Evolutionary conservation across 2,888 invertebrate species (phyloP).

Genomic region (Ctena decussata): DNA sequence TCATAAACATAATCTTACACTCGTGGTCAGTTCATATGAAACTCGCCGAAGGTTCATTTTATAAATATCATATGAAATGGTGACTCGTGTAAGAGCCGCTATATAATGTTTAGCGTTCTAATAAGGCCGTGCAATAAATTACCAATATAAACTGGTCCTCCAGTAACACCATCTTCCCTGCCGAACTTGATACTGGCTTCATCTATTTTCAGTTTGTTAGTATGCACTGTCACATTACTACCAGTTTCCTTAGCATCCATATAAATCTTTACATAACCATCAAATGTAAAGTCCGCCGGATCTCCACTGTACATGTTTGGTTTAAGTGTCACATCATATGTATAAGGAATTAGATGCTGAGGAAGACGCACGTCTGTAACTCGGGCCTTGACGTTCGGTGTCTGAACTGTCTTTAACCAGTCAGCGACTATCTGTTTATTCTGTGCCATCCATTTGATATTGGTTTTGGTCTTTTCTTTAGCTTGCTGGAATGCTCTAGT

Average conservation of each 20-base stretch:
- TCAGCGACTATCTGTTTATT: slow-evolving; percentile 92
- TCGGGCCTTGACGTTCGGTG: background rate
- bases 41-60: too few species aligned
- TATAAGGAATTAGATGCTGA: slow-evolving; percentile 66
- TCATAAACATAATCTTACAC: too few species aligned
- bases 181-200: slow-evolving; percentile 52
- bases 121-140: too few species aligned
- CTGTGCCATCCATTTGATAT: slow-evolving; percentile 93
- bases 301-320: slow-evolving; percentile 78
- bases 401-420: slow-evolving; percentile 89
- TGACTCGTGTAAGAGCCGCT: too few species aligned
- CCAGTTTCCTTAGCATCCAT: slow-evolving; percentile 63
- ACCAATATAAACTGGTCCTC: slow-evolving; percentile 51
- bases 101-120: too few species aligned
- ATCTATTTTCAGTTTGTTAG: slow-evolving; percentile 69
- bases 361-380: slow-evolving; percentile 68
- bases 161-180: slow-evolving; percentile 18
- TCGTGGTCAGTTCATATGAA: too few species aligned
- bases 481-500: slow-evolving; percentile 92
- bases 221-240: slow-evolving; percentile 75
- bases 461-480: slow-evolving; percentile 92
- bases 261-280: slow-evolving; percentile 72
- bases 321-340: slow-evolving; percentile 76
- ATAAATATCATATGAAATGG: too few species aligned
- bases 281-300: slow-evolving; percentile 75